These are phyloP conservation scores for Daubentonia madagascariensis DNA, from an alignment of 2,113 vertebrate species.

Conservation along the genomic window DNA sequence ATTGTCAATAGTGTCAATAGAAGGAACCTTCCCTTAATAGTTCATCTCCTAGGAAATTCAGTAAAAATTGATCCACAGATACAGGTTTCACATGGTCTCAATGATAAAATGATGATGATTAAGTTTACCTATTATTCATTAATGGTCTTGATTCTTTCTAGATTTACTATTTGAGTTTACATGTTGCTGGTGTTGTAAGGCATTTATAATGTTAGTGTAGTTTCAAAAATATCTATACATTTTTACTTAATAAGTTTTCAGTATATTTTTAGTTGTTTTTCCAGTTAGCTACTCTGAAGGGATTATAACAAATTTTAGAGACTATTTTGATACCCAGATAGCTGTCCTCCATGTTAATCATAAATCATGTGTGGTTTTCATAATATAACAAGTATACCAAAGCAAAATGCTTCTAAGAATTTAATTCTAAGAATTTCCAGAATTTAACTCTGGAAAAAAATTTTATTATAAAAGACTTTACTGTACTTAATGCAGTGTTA, in stretches of 20 bases:
- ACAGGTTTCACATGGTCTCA: neutral
- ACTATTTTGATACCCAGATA: neutral
- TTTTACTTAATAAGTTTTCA: neutral
- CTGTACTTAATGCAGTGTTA: neutral
- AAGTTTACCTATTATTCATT: neutral
- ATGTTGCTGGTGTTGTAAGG: neutral
- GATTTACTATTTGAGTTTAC: neutral
- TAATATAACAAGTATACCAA: neutral
- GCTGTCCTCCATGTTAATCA: neutral
- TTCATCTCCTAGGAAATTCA: neutral
- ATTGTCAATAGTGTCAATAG: neutral
- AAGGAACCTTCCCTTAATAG: neutral
- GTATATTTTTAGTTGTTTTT: conserved; percentile 13
- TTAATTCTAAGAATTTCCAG: neutral
- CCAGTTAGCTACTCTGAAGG: neutral
- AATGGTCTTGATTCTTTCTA: neutral
- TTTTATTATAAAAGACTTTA: neutral
- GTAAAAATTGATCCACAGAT: neutral
- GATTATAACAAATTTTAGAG: conserved; percentile 21
- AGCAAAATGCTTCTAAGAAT: conserved; percentile 10
- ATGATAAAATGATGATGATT: neutral
- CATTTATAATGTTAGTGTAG: neutral
- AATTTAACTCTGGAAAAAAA: conserved; percentile 21
- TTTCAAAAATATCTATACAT: conserved; percentile 11
- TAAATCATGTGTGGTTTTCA: neutral